Percentiles rank a stretch among this genome's conserved stretches.
phyloP scores from a whole-genome alignment of 2,113 vertebrate genomes.

The Hylia prasina region DNA sequence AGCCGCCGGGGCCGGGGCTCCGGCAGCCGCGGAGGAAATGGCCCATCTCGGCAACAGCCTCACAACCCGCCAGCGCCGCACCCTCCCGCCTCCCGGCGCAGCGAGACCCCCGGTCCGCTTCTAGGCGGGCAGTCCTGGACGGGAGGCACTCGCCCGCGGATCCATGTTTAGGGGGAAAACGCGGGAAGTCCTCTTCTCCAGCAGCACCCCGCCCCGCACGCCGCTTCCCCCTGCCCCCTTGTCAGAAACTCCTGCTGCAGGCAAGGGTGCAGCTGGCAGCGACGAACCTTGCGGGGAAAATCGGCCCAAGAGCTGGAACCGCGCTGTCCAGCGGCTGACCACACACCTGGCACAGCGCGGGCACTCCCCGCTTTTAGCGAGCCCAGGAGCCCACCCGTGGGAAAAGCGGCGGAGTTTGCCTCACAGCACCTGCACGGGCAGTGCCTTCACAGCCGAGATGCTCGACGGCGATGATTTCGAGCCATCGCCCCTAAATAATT shows the following conservation, averaged over 20 bases:
- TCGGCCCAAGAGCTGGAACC: neutral
- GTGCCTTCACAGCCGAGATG: neutral
- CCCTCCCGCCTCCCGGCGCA: neutral
- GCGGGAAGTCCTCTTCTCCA: neutral
- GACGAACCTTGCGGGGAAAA: neutral
- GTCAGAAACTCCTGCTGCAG: neutral
- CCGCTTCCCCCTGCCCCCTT: neutral
- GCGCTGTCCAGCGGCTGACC: fast-evolving
- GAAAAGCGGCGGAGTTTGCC: fast-evolving
- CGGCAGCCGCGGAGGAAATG: constrained; percentile 61
- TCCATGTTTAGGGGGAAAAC: neutral
- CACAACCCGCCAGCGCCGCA: neutral
- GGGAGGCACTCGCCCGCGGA: neutral
- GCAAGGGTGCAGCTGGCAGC: fast-evolving
- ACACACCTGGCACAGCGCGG: fast-evolving
- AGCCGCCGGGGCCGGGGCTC: constrained; percentile 69
- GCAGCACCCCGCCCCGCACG: neutral
- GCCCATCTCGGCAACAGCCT: constrained; percentile 46
- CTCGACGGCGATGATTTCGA: neutral
- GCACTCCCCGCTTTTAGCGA: neutral
- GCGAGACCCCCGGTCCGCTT: neutral
- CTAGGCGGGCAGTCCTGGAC: neutral
- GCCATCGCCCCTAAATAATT: neutral
- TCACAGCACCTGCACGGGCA: fast-evolving
- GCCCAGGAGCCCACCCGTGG: neutral